Conservation (phyloP, 2,888 invertebrate genomes). For the Aleiodes alternator region DNA sequence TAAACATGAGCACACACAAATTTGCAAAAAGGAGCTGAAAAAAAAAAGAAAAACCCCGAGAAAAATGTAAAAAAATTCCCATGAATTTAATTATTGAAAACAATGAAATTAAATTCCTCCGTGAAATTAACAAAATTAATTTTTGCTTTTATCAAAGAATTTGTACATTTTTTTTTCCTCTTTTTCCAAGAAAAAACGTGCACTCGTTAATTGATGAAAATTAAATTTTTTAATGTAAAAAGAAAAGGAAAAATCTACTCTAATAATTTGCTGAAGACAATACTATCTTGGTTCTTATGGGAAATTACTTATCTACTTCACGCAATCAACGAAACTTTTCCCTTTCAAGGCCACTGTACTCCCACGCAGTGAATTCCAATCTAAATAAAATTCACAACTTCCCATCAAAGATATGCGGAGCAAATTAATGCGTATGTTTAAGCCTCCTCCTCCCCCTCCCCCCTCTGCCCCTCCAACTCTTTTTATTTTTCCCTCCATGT, state of each 20-base stretch:
- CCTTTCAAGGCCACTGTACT: slow-evolving; percentile 34
- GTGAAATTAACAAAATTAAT: not conserved
- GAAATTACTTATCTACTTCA: slow-evolving; percentile 42
- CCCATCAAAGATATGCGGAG: not conserved
- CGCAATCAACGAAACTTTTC: slow-evolving; percentile 32
- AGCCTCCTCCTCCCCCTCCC: not conserved
- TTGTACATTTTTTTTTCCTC: not conserved
- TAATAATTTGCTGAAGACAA: not conserved
- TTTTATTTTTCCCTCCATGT: slow-evolving; percentile 40
- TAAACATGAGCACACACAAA: not conserved
- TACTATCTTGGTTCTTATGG: slow-evolving; percentile 5
- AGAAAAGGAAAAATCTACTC: not conserved
- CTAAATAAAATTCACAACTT: slow-evolving; percentile 24
- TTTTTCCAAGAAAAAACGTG: not conserved
- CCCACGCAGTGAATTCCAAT: slow-evolving; percentile 30
- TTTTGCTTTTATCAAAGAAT: not conserved
- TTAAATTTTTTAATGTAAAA: not conserved
- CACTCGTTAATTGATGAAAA: slow-evolving; percentile 1
- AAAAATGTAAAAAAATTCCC: not conserved
- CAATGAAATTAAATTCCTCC: slow-evolving; percentile 2
- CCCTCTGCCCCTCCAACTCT: too few relatives aligned
- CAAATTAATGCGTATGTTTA: slow-evolving; percentile 3
- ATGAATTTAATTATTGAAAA: not conserved
- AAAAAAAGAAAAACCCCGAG: not conserved
- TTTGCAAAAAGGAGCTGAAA: not conserved